Evolutionary conservation across 2,888 invertebrate species (phyloP), one percentile per base, ranked within the genome.

Genomic region (Linnaemya vulpina): DNA sequence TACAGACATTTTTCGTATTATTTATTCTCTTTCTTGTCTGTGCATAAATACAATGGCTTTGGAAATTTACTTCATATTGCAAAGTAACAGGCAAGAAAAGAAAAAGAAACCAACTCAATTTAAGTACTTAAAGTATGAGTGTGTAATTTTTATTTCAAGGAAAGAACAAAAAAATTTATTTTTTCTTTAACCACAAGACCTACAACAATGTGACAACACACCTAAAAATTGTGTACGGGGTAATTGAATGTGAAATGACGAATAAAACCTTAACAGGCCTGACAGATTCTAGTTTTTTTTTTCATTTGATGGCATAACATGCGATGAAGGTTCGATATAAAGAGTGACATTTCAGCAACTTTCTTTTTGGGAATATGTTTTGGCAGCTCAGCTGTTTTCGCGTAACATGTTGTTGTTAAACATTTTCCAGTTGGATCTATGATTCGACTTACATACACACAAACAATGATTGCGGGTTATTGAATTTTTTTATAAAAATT

Each of bases 181-280:
- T n/a, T 11, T 58, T 53, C 7, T 55, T 65, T 53, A 63, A 58
- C 55, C 65, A 58, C 79, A 58, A 79, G 20, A 51, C 4, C n/a
- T 22, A 55, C 58, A 76, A 58, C 65, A 53, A 35, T 49, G 38
- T 65, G 17, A 65, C 46, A 65, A 55, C 71, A 65, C 73, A 25
- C 63, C 73, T 65, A 58, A 65, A 73, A 62, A 38, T 35, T 63
- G 15, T 71, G 13, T 38, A 7, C n/a, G 5, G 13, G 70, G 43
- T 63, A 71, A 63, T 71, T 55, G 43, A 62, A 43, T 70, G 78
- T 25, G 20, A 51, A 38, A 46, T 73, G 10, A 30, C 40, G 40
- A 40, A 51, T 13, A 20, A 15, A 49, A 51, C 17, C 55, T n/a
- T 51, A 13, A 30, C 8, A 40, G 60, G 25, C 1, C 15, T 60